Evolutionary conservation across 2,113 vertebrate species (phyloP).

Genomic region (Takifugu flavidus): DNA sequence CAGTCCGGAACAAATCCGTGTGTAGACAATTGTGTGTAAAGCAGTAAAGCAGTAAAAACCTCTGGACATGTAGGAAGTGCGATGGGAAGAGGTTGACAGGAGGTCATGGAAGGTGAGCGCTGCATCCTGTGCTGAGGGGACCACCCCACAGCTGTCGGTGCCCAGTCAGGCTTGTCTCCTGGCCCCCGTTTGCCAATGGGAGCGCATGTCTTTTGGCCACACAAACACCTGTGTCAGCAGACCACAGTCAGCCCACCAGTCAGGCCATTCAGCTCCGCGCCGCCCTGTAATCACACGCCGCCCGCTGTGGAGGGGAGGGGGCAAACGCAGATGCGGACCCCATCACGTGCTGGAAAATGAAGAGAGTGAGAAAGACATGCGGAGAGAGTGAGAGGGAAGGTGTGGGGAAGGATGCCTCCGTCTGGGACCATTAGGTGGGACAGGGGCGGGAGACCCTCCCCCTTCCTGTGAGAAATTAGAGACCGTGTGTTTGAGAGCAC

Average conservation of each 20-base stretch:
- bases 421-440: constrained; percentile 37
- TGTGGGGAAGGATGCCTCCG: constrained; percentile 43
- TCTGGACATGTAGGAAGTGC: constrained; percentile 42
- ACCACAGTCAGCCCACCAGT: constrained; percentile 34
- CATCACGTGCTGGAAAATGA: constrained; percentile 45
- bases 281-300: constrained; percentile 58
- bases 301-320: constrained; percentile 13
- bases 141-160: constrained; percentile 19
- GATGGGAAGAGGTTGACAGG: constrained; percentile 6
- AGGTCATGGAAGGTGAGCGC: constrained; percentile 27
- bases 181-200: constrained; percentile 27
- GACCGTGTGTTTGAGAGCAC: constrained; percentile 50
- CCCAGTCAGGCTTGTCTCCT: constrained; percentile 31
- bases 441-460: constrained; percentile 41
- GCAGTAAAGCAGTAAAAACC: constrained; percentile 14
- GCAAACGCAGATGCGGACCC: constrained; percentile 24
- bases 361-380: constrained; percentile 26
- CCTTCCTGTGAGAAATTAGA: constrained; percentile 72
- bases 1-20: constrained; percentile 24
- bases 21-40: not conserved
- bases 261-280: constrained; percentile 22
- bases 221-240: constrained; percentile 56
- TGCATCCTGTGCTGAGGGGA: constrained; percentile 42
- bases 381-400: constrained; percentile 52
- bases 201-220: constrained; percentile 29